Conservation (phyloP, 2,888 invertebrate species). For the Alviniconcha strummeri region DNA sequence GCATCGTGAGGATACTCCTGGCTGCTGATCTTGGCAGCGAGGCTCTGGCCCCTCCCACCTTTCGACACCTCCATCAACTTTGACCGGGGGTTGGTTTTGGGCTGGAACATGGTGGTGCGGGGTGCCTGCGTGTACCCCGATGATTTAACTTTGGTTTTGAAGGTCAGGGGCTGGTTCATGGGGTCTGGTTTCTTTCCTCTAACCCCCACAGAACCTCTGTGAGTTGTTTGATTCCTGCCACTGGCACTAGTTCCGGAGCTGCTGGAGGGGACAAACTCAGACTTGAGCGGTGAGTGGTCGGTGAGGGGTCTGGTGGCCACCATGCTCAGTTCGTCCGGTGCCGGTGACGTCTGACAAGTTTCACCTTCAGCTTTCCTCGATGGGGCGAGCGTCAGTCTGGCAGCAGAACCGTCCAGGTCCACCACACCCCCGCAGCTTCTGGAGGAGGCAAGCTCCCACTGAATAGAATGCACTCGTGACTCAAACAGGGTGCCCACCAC, state of each 20-base stretch:
- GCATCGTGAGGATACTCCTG: conserved; percentile 30
- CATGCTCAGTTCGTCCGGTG: conserved; percentile 29
- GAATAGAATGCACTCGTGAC: conserved; percentile 36
- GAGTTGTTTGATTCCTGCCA: conserved; percentile 36
- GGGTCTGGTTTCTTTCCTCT: conserved; percentile 37
- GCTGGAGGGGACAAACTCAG: conserved; percentile 59
- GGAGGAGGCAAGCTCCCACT: conserved; percentile 26
- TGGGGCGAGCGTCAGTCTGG: not conserved
- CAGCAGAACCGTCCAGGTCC: not conserved
- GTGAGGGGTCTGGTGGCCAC: conserved; percentile 50
- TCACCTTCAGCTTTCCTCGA: not conserved
- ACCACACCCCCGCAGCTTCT: not conserved
- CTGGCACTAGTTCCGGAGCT: conserved; percentile 41
- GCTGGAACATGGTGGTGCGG: conserved; percentile 61
- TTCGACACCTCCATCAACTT: not conserved
- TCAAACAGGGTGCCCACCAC: conserved; percentile 42
- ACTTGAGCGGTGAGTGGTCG: conserved; percentile 62
- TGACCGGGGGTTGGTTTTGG: conserved; percentile 46
- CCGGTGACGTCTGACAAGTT: not conserved
- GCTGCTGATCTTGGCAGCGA: conserved; percentile 4
- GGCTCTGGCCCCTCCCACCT: not conserved
- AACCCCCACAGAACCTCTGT: not conserved
- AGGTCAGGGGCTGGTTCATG: conserved; percentile 66
- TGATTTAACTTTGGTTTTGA: conserved; percentile 66
- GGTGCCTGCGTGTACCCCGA: conserved; percentile 68